These are phyloP conservation scores for Cyphomyrmex costatus DNA, from an alignment of 1,140 invertebrate species.

Conservation along the genomic window DNA sequence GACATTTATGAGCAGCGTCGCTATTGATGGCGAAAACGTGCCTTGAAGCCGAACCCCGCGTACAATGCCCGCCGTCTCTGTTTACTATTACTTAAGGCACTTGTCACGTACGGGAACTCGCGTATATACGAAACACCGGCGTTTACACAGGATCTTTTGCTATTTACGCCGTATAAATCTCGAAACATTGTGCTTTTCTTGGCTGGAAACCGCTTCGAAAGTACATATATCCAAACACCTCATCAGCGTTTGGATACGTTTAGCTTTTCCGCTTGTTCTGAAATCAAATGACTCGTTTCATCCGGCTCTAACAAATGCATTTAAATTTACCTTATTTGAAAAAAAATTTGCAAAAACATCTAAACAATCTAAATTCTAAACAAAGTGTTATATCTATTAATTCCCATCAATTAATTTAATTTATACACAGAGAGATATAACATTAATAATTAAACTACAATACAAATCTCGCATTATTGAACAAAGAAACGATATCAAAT, in stretches of 20 bases:
- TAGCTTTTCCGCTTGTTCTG: not conserved
- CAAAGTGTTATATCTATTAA: not conserved
- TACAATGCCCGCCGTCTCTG: conserved; percentile 46
- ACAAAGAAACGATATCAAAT: no score
- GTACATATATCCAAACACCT: conserved; percentile 51
- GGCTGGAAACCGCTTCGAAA: conserved; percentile 43
- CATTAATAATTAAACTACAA: not conserved
- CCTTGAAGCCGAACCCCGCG: not conserved
- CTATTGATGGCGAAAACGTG: conserved; percentile 53
- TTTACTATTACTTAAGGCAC: conserved; percentile 74
- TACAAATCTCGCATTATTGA: no score
- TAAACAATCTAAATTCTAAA: not conserved
- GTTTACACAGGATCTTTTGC: conserved; percentile 62
- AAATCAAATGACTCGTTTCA: conserved; percentile 28
- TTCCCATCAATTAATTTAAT: not conserved
- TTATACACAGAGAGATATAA: not conserved
- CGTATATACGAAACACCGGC: conserved; percentile 61
- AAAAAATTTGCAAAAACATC: not conserved
- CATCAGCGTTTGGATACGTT: conserved; percentile 35
- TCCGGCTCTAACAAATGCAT: not conserved
- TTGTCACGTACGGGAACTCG: conserved; percentile 67
- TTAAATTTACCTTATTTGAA: not conserved
- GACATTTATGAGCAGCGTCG: conserved; percentile 60
- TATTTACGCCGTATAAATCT: conserved; percentile 67
- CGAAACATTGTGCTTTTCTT: conserved; percentile 32